Evolutionary conservation across 2,888 invertebrate genomes (phyloP).

Genomic region (Tricholauxania praeusta): DNA sequence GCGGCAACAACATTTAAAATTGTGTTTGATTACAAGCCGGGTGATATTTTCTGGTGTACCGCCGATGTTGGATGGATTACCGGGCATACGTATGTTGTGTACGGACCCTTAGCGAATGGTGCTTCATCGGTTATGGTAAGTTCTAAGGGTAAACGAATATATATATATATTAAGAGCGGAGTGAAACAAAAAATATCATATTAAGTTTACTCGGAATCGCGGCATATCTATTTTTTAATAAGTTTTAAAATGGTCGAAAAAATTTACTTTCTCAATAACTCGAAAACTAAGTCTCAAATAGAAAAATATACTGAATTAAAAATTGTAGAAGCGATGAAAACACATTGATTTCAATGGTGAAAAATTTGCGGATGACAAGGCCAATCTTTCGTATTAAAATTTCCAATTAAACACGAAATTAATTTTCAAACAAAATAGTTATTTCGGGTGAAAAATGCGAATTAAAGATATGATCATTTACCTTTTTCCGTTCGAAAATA

Average conservation of each 20-base stretch:
- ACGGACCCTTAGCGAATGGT: constrained; percentile 94
- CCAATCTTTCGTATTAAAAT: too few species aligned
- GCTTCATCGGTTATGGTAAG: constrained; percentile 92
- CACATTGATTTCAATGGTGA: too few species aligned
- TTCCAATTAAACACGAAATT: too few species aligned
- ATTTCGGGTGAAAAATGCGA: neutral
- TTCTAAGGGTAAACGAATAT: too few species aligned
- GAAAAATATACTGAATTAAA: too few species aligned
- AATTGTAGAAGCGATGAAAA: too few species aligned
- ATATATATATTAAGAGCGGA: too few species aligned
- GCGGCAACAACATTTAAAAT: constrained; percentile 95
- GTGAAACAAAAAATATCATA: too few species aligned
- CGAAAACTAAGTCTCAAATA: too few species aligned
- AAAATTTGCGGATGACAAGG: too few species aligned
- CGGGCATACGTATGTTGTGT: constrained; percentile 92
- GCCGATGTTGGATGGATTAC: constrained; percentile 98
- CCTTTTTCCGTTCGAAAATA: neutral
- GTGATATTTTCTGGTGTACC: constrained; percentile 92
- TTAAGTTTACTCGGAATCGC: too few species aligned
- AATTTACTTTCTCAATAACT: neutral
- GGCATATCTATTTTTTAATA: neutral
- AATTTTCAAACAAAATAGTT: too few species aligned
- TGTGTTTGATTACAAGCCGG: constrained; percentile 90
- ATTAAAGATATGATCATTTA: neutral
- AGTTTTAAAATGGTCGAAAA: constrained; percentile 33